phyloP scores from a whole-genome alignment of 2,888 invertebrate species.

The Sphecodes monilicornis region DNA sequence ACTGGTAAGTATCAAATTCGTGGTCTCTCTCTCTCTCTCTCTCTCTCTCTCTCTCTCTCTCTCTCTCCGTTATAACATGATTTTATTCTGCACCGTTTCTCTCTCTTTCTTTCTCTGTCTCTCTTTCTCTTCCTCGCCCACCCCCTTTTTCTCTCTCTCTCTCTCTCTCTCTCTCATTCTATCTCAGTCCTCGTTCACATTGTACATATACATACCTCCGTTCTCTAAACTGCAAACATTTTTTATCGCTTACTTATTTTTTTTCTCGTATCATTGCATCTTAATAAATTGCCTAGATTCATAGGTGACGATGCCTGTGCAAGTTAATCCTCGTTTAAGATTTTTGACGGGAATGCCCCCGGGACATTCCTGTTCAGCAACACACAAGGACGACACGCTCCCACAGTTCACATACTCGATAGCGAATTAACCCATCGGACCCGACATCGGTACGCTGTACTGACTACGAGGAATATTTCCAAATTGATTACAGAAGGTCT shows the following conservation, averaged over 20 bases:
- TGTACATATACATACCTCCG: constrained; percentile 45
- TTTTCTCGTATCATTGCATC: constrained; percentile 60
- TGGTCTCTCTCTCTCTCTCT: constrained; percentile 16
- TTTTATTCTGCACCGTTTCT: constrained; percentile 49
- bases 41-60: neutral
- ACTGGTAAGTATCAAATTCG: constrained; percentile 77
- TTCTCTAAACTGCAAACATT: constrained; percentile 31
- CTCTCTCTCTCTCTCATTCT: constrained; percentile 4
- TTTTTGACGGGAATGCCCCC: neutral
- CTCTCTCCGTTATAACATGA: constrained; percentile 7
- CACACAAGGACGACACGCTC: neutral
- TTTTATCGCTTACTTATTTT: constrained; percentile 42
- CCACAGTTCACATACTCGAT: neutral
- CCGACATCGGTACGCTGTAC: neutral
- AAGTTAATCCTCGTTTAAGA: constrained; percentile 26
- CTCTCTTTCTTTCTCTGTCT: constrained; percentile 5
- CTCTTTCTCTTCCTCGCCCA: neutral
- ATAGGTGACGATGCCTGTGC: constrained; percentile 45
- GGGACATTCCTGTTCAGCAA: neutral
- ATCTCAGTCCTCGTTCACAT: constrained; percentile 39
- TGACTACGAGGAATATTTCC: neutral
- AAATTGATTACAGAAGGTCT: neutral
- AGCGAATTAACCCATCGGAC: neutral
- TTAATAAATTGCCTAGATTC: constrained; percentile 46
- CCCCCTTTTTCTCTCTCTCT: neutral